Evolutionary conservation across 2,888 invertebrate species (phyloP), one percentile per base, ranked within the genome.

Genomic region (Phaedon cochleariae): DNA sequence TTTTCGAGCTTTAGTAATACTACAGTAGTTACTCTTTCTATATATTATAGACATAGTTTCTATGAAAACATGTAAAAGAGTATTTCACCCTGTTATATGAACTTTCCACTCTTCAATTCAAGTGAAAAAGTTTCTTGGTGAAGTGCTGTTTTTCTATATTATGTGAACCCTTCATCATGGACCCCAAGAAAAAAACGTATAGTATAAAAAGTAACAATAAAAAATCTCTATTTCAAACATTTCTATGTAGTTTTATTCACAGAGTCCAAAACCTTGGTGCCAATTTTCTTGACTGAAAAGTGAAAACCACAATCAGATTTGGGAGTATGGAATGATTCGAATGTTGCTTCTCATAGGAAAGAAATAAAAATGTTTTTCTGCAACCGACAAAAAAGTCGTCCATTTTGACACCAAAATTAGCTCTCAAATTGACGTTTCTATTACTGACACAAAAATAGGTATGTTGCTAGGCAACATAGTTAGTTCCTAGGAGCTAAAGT

Each of bases 131-230:
- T 41, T 6, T 3, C 41, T 41, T 10, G 41, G 12, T 15, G 41
- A 41, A 15, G 15, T 41, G 15, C 41, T n/a, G 10, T 15, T 41
- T 15, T 15, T 41, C 6, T 34, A 10, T 2, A 34, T 12, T 10
- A 34, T 34, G 31, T 34, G 31, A 34, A 34, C 6, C 9, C 31
- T 34, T 34, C 26, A 26, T 26, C 9, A 41, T 41, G 18, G 41
- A 37, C 55, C 55, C 41, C 37, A 20, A 21, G 37, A 22, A 41
- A 55, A 55, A 41, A 55, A 55, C 34, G 37, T 55, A 22, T 21
- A 55, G 17, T 21, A 55, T 41, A 41, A 55, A 37, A 17, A 57
- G 12, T 57, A 45, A 22, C 12, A 57, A 57, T 57, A 57, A 57
- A 57, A 45, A 57, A 45, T 57, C 45, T 18, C 45, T 17, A 57